A percentile compares a stretch with the other conserved stretches of the same genome.
Conservation (phyloP, 2,113 vertebrate genomes). For the Bubo scandiacus region DNA sequence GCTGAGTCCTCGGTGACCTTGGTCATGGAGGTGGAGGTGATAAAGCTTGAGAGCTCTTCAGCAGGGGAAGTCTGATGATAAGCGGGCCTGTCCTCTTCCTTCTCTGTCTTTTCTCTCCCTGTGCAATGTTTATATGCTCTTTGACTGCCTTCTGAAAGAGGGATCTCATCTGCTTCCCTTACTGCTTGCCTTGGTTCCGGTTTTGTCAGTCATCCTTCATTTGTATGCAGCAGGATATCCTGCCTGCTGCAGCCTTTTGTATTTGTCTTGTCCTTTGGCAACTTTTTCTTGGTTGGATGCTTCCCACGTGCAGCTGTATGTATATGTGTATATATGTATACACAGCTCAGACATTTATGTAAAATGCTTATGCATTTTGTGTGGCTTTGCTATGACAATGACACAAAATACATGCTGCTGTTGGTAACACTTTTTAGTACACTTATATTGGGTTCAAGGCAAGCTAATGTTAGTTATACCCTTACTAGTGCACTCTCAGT, state of each 20-base stretch:
- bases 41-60: not conserved
- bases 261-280: not conserved
- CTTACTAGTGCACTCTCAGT: not conserved
- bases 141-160: not conserved
- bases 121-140: not conserved
- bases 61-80: not conserved
- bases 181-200: not conserved
- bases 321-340: too few species aligned
- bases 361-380: not conserved
- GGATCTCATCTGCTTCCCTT: not conserved
- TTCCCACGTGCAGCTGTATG: not conserved
- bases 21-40: not conserved
- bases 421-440: not conserved
- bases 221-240: not conserved
- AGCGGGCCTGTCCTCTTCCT: not conserved
- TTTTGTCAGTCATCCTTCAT: not conserved
- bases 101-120: not conserved
- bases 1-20: not conserved
- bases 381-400: not conserved
- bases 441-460: not conserved
- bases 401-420: not conserved
- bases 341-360: not conserved
- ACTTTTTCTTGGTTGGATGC: not conserved
- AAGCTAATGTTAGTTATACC: not conserved
- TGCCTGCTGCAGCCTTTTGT: not conserved